These are phyloP conservation scores for Tenthredo mesomela DNA, from an alignment of 2,888 invertebrate genomes.

Conservation along the genomic window DNA sequence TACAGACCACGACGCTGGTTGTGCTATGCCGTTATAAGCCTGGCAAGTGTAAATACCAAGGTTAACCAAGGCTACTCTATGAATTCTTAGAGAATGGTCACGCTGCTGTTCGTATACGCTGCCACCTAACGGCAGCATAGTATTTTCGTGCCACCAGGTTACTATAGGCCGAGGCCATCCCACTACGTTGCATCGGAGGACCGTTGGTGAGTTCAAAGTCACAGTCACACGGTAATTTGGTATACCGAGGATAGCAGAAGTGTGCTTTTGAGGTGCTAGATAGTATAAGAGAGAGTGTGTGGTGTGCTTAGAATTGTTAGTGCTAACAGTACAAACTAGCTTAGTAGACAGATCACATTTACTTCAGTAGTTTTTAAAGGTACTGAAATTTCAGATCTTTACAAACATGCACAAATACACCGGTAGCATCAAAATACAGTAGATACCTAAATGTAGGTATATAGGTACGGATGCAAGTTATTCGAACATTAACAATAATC, in stretches of 20 bases:
- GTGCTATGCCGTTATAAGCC: conserved; percentile 90
- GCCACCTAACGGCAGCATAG: conserved; percentile 87
- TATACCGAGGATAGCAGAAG: conserved; percentile 86
- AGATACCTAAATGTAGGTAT: not conserved
- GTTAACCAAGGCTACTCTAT: conserved; percentile 85
- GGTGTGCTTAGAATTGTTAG: conserved; percentile 14
- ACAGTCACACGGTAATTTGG: conserved; percentile 84
- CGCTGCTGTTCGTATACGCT: conserved; percentile 85
- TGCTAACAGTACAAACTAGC: not conserved
- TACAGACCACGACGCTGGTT: conserved; percentile 88
- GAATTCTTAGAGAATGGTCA: conserved; percentile 88
- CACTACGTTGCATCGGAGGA: conserved; percentile 89
- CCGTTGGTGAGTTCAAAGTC: conserved; percentile 85
- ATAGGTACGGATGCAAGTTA: not conserved
- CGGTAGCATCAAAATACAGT: not conserved
- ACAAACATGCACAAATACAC: not conserved
- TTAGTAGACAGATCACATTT: conserved; percentile 45
- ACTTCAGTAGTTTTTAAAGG: conserved; percentile 40
- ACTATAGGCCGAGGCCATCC: conserved; percentile 90
- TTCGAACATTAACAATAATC: not conserved
- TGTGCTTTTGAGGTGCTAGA: conserved; percentile 81
- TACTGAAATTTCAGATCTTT: not conserved
- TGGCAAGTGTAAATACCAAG: conserved; percentile 94
- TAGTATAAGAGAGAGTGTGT: conserved; percentile 64
- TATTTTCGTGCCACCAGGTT: conserved; percentile 91